phyloP scores from a whole-genome alignment of 2,888 invertebrate species.

The Microctonus hyperodae region DNA sequence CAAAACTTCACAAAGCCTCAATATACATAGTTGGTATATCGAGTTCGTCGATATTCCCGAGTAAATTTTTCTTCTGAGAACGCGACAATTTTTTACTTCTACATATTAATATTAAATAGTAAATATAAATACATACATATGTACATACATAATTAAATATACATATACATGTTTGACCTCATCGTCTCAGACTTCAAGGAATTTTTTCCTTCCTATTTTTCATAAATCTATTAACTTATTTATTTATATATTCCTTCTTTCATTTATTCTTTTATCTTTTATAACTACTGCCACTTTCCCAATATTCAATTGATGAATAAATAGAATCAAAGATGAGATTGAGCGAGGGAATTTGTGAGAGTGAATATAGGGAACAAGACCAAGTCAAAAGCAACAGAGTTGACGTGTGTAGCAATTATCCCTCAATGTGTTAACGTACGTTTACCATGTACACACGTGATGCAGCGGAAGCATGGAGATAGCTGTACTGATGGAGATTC shows the following conservation, averaged over 20 bases:
- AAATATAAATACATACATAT: too few species aligned
- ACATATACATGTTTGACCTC: too few species aligned
- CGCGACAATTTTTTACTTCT: background rate
- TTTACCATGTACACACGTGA: slow-evolving; percentile 33
- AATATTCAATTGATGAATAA: too few species aligned
- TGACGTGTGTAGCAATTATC: slow-evolving; percentile 10
- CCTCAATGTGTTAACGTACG: slow-evolving; percentile 23
- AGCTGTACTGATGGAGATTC: slow-evolving; percentile 29
- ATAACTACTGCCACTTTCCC: too few species aligned
- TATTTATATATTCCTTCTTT: too few species aligned
- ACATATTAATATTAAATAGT: too few species aligned
- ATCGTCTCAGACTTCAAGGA: too few species aligned
- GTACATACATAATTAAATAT: too few species aligned
- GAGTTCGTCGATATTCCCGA: slow-evolving; percentile 5
- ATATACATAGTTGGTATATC: slow-evolving; percentile 17
- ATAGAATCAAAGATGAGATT: too few species aligned
- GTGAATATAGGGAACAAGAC: background rate
- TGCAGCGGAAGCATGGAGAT: slow-evolving; percentile 37
- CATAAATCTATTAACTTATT: too few species aligned
- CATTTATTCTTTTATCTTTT: too few species aligned
- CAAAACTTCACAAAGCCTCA: slow-evolving; percentile 29
- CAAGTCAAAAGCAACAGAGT: slow-evolving; percentile 7
- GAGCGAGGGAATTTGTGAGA: background rate
- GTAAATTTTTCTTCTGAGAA: background rate
- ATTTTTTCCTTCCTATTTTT: too few species aligned